A percentile compares a stretch with the other conserved stretches of the same genome.
These are phyloP conservation scores for Drosophila emarginata DNA, from an alignment of 2,888 invertebrate genomes.

Conservation along the genomic window DNA sequence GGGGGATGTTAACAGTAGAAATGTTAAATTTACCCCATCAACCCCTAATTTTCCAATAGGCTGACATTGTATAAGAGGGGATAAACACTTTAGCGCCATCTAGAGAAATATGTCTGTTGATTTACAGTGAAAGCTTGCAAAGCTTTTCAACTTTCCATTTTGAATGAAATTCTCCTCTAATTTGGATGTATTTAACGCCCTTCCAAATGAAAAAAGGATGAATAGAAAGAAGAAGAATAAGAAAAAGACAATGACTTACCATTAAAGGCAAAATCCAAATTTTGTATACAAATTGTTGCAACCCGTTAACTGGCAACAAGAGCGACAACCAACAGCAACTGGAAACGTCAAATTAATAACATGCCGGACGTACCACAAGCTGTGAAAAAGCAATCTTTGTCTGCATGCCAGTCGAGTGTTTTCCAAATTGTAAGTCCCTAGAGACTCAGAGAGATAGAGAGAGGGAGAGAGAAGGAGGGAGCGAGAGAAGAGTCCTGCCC, in stretches of 20 bases:
- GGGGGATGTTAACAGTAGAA: neutral
- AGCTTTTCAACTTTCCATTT: conserved; percentile 28
- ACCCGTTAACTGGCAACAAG: conserved; percentile 31
- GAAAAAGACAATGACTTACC: neutral
- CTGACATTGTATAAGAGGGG: conserved; percentile 65
- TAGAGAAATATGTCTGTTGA: conserved; percentile 10
- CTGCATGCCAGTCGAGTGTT: conserved; percentile 51
- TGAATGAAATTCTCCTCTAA: conserved; percentile 35
- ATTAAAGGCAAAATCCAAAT: conserved; percentile 14
- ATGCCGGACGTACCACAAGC: conserved; percentile 74
- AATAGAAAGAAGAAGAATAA: conserved; percentile 1
- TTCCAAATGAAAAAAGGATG: neutral
- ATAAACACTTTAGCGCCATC: conserved; percentile 46
- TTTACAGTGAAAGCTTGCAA: neutral
- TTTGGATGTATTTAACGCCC: conserved; percentile 57
- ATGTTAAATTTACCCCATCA: neutral
- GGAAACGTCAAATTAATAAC: conserved; percentile 73
- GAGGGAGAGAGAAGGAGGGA: neutral
- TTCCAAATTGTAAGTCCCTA: conserved; percentile 47
- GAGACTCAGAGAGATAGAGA: neutral
- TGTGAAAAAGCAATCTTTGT: conserved; percentile 73
- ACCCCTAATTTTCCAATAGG: conserved; percentile 13
- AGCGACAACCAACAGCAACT: conserved; percentile 50
- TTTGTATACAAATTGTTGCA: conserved; percentile 68
- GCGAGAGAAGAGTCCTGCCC: conserved; percentile 12